Base-by-base conservation (phyloP, 2,888 invertebrate genomes). In the Chymomyza amoena region DNA sequence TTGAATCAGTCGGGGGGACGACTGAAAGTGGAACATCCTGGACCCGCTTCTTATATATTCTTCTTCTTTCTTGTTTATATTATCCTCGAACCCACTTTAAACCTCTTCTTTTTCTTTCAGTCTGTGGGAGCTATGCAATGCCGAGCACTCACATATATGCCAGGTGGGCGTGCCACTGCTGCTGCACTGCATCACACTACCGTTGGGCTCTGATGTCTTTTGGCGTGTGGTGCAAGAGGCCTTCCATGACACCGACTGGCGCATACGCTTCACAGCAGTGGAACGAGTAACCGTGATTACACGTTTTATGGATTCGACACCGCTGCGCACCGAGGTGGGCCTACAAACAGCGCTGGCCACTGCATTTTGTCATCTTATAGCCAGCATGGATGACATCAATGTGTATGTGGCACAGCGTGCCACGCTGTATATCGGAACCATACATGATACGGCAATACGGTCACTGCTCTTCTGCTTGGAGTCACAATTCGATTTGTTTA, bases 401-500 rank as follows among this genome's bases (percentile, higher is more conserved):
- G 96, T 98, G 16, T 96, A 97, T 81, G 98, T 99, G 3, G 98
- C 99, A 0, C 99, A 99, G 92, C 93, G 98, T 81, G 96, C 98
- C 4, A 96, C 97, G 1, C 93, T 98, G 3, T 97, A 97, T 91
- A 94, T 99, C 69, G 98, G 98, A 80, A 98, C 98, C 16, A 95
- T 99, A 85, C 98, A 98, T 90, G 97, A 97, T 88, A 93, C 95
- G 65, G 96, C 98, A 64, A 94, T 98, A 54, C 92, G 97, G 96
- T 95, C 97, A 69, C 93, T 98, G 76, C 95, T 98, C 66, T 95
- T 96, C 93, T 99, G 99, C 91, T 92, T 99, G 92, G 99, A 99
- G 93, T 96, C 97, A 0, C 99, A 99, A 93, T 99, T 99, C 93
- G 99, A 99, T 93, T 94, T 97, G 72, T 98, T 99, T 75, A 98